phyloP scores from a whole-genome alignment of 2,797 vertebrate genomes.

The Lophius americanus region DNA sequence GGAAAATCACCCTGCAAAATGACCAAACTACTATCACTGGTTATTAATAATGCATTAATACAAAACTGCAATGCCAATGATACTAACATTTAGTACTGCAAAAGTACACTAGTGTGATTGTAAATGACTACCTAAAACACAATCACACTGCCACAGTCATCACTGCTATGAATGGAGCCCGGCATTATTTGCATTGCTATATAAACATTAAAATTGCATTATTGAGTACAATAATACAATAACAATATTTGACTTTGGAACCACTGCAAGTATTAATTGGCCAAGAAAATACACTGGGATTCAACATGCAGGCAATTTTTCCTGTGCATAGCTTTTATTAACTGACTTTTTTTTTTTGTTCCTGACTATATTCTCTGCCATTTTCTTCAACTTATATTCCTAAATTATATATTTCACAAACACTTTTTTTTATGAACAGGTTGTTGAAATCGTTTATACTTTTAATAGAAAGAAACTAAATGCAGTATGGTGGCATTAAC shows the following conservation, averaged over 20 bases:
- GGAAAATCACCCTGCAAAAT: slow-evolving; percentile 34
- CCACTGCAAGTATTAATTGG: background rate
- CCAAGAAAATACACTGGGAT: background rate
- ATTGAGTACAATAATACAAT: background rate
- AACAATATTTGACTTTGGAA: no score
- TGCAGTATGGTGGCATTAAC: no score
- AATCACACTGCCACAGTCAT: background rate
- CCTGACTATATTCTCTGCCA: no score
- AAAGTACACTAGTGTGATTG: background rate
- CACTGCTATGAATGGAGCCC: slow-evolving; percentile 12
- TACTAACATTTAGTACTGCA: slow-evolving; percentile 2
- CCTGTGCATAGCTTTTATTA: no score
- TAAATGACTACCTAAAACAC: background rate
- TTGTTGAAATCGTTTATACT: no score
- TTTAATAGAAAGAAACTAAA: no score
- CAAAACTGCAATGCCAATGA: slow-evolving; percentile 31
- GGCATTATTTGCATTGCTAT: slow-evolving; percentile 35
- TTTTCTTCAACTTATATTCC: no score
- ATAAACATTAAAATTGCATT: slow-evolving; percentile 26
- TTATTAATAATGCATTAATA: slow-evolving; percentile 26
- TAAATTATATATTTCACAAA: no score
- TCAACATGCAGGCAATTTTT: background rate
- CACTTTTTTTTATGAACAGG: no score
- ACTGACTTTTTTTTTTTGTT: no score
- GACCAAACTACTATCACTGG: slow-evolving; percentile 8